Percentiles rank a stretch among this genome's conserved stretches.
Evolutionary conservation across 2,888 invertebrate genomes (phyloP).

Genomic region (Nasonia oneida): DNA sequence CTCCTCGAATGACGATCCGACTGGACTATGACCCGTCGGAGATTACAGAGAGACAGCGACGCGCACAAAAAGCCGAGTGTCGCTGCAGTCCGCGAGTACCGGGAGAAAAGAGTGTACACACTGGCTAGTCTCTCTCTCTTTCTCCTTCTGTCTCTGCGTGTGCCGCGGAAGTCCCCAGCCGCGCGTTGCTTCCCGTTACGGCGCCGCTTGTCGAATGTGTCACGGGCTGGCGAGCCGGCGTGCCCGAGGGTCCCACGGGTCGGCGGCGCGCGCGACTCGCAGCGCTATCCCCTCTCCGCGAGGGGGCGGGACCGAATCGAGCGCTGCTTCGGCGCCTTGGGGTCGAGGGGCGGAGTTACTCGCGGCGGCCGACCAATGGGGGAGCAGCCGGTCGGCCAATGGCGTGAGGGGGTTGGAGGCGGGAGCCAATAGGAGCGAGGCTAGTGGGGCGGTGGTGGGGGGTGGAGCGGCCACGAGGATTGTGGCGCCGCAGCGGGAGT

Average conservation of each 20-base stretch:
- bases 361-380: constrained; percentile 63
- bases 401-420: constrained; percentile 50
- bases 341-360: constrained; percentile 60
- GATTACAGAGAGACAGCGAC: not conserved
- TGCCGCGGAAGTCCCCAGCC: constrained; percentile 75
- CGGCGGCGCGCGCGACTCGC: constrained; percentile 61
- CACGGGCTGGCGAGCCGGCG: constrained; percentile 77
- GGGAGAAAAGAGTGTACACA: constrained; percentile 2
- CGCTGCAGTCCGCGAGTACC: not conserved
- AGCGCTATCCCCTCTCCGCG: constrained; percentile 64
- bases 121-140: not conserved
- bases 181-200: constrained; percentile 79
- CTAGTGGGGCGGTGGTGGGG: constrained; percentile 4
- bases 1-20: not conserved
- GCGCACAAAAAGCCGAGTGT: constrained; percentile 1
- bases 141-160: not conserved
- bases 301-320: constrained; percentile 51
- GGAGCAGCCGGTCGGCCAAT: constrained; percentile 29
- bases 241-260: constrained; percentile 77
- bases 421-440: constrained; percentile 20
- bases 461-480: constrained; percentile 60
- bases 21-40: not conserved
- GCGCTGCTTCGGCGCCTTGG: constrained; percentile 65
- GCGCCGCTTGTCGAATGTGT: constrained; percentile 80
- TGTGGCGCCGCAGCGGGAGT: constrained; percentile 74